Evolutionary conservation across 2,797 vertebrate species (phyloP).

Genomic region (Acipenser transmontanus): DNA sequence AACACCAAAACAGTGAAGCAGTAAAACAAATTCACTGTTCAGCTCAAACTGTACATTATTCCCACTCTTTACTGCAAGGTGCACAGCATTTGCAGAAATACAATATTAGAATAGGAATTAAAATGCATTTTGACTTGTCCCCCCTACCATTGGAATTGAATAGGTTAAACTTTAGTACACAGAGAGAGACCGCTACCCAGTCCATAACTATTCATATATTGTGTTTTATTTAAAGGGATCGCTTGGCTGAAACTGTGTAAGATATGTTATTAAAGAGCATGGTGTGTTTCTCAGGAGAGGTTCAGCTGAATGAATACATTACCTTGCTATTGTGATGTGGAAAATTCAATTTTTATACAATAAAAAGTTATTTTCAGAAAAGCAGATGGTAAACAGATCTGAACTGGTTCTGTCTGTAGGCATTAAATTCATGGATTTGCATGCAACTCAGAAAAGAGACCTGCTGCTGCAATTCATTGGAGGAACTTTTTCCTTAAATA

Average conservation of each 20-base stretch:
- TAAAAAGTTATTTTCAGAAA: slow-evolving; percentile 71
- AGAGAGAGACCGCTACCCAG: slow-evolving; percentile 56
- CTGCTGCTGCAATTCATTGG: slow-evolving; percentile 21
- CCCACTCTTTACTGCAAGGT: slow-evolving; percentile 46
- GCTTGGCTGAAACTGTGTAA: slow-evolving; percentile 73
- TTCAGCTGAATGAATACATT: slow-evolving; percentile 72
- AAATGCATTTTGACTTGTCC: slow-evolving; percentile 78
- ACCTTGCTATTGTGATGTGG: slow-evolving; percentile 73
- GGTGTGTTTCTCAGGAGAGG: slow-evolving; percentile 75
- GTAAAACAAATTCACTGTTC: no score
- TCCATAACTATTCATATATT: slow-evolving; percentile 81
- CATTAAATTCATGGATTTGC: slow-evolving; percentile 50
- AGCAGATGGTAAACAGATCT: slow-evolving; percentile 60
- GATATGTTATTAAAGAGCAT: slow-evolving; percentile 78
- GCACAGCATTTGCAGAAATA: slow-evolving; percentile 68
- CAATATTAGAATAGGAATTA: slow-evolving; percentile 72
- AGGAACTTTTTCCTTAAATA: no score
- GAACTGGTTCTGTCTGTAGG: slow-evolving; percentile 67
- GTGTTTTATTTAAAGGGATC: slow-evolving; percentile 71
- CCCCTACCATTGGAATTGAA: slow-evolving; percentile 73
- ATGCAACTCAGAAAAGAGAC: slow-evolving; percentile 42
- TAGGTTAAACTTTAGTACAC: slow-evolving; percentile 68
- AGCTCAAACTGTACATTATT: no score
- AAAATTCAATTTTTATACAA: slow-evolving; percentile 78
- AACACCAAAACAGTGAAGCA: no score